phyloP scores from a whole-genome alignment of 2,888 invertebrate species.

The Timandra comae region DNA sequence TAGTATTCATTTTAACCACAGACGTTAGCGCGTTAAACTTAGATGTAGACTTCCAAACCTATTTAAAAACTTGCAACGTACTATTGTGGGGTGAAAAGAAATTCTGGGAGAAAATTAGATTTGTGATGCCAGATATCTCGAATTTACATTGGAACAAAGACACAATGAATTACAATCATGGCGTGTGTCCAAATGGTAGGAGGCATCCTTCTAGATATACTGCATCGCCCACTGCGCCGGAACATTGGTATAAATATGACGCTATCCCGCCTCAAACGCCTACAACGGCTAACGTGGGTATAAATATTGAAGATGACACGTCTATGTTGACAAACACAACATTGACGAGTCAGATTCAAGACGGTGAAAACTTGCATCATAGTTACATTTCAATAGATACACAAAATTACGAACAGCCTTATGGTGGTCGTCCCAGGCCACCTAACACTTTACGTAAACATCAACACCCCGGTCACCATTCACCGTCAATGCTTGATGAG shows the following conservation, averaged over 20 bases:
- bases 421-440: constrained; percentile 63
- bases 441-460: constrained; percentile 67
- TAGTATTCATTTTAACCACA: constrained; percentile 72
- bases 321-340: constrained; percentile 78
- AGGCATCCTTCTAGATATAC: constrained; percentile 81
- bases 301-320: constrained; percentile 77
- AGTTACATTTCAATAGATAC: constrained; percentile 82
- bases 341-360: constrained; percentile 79
- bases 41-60: constrained; percentile 84
- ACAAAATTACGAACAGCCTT: constrained; percentile 72
- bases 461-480: constrained; percentile 59
- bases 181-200: constrained; percentile 73
- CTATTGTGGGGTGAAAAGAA: constrained; percentile 88
- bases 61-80: constrained; percentile 83
- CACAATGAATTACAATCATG: constrained; percentile 71
- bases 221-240: constrained; percentile 83
- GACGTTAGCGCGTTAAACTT: constrained; percentile 84
- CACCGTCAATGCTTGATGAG: constrained; percentile 69
- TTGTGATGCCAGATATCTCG: constrained; percentile 86
- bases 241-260: constrained; percentile 83
- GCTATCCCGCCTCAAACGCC: constrained; percentile 76
- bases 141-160: constrained; percentile 79
- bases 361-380: constrained; percentile 79
- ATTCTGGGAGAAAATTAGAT: constrained; percentile 92
- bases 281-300: constrained; percentile 67